phyloP scores from a whole-genome alignment of 2,888 invertebrate genomes.

The Priocnemis perturbator region DNA sequence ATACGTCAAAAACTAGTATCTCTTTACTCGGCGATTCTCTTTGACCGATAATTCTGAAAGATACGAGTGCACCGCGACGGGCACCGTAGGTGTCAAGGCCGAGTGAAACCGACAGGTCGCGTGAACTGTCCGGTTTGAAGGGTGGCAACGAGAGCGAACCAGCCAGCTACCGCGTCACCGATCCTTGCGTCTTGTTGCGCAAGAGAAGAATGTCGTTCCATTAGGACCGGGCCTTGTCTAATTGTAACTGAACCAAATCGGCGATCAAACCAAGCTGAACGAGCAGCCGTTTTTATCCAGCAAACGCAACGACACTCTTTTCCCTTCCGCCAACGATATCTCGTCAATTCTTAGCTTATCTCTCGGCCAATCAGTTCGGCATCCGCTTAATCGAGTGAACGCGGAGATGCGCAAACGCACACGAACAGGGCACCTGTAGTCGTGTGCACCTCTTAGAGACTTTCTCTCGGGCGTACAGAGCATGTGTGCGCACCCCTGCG shows the following conservation, averaged over 20 bases:
- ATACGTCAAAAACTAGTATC: too few species aligned
- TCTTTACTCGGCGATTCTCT: too few species aligned
- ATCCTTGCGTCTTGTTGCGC: constrained; percentile 59
- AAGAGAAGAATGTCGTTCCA: constrained; percentile 56
- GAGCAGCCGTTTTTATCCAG: not conserved
- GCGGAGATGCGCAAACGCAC: constrained; percentile 13
- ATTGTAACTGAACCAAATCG: constrained; percentile 25
- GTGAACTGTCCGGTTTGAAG: too few species aligned
- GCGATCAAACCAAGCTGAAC: not conserved
- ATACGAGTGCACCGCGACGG: too few species aligned
- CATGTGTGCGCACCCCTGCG: constrained; percentile 42
- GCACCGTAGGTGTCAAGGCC: too few species aligned
- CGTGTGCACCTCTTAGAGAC: constrained; percentile 34
- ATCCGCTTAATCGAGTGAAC: not conserved
- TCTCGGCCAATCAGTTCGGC: not conserved
- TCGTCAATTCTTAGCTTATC: too few species aligned
- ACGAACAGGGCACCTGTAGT: constrained; percentile 14
- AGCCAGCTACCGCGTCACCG: constrained; percentile 50
- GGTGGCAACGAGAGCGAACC: constrained; percentile 5
- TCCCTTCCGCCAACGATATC: too few species aligned
- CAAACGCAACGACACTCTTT: too few species aligned
- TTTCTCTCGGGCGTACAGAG: constrained; percentile 55
- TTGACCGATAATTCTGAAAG: too few species aligned
- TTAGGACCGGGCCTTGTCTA: constrained; percentile 45
- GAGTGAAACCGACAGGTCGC: too few species aligned